phyloP scores from a whole-genome alignment of 2,888 invertebrate species.

The Meliscaeva auricollis region DNA sequence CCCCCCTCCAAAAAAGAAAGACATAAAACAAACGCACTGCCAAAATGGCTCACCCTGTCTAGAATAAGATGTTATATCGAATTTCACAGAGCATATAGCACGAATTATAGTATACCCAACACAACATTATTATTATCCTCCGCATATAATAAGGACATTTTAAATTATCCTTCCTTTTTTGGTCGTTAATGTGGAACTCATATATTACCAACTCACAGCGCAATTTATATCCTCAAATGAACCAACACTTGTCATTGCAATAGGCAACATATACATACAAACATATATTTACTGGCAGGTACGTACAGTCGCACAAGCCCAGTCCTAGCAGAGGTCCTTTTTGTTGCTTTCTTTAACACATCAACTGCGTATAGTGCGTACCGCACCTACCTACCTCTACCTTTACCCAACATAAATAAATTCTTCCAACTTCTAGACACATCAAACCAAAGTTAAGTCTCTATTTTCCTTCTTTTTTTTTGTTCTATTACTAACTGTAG shows the following conservation, averaged over 20 bases:
- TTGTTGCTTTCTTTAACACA: neutral
- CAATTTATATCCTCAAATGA: constrained; percentile 63
- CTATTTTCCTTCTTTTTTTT: constrained; percentile 1
- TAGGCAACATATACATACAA: neutral
- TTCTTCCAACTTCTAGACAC: constrained; percentile 27
- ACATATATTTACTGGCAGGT: neutral
- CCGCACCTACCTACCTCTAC: neutral
- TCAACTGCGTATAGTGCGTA: constrained; percentile 37
- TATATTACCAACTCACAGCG: constrained; percentile 45
- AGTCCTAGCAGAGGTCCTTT: constrained; percentile 11
- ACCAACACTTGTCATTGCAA: constrained; percentile 58
- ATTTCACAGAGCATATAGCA: constrained; percentile 60
- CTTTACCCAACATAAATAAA: neutral
- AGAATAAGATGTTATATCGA: constrained; percentile 39
- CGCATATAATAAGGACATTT: constrained; percentile 30
- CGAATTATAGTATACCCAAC: constrained; percentile 8
- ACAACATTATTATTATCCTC: constrained; percentile 20
- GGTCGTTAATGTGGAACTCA: constrained; percentile 51
- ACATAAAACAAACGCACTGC: neutral
- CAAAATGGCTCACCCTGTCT: neutral
- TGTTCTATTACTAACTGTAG: neutral
- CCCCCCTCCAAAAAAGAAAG: neutral
- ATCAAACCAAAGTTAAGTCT: constrained; percentile 35
- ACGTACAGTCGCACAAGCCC: too few species aligned
- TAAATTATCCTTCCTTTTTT: constrained; percentile 64